Base-by-base conservation (phyloP, 2,888 invertebrate genomes). In the Psylliodes chrysocephalus region DNA sequence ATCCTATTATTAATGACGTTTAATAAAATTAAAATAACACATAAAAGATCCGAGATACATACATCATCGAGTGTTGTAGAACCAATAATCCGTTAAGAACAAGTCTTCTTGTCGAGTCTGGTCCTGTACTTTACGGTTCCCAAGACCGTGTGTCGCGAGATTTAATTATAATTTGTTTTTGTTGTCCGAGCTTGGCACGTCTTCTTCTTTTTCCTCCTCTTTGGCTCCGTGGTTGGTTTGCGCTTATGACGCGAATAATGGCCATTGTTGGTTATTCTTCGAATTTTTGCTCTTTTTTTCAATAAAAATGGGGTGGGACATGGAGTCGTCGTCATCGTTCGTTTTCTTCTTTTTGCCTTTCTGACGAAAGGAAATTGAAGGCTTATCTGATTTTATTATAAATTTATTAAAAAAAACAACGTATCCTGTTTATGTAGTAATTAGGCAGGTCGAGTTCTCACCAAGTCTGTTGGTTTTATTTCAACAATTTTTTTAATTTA, bases 81-180 rank as follows among this genome's bases (percentile, higher is more conserved):
- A n/a, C n/a, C n/a, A n/a, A n/a, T n/a, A n/a, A n/a, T n/a, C n/a
- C n/a, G n/a, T n/a, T n/a, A n/a, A n/a, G n/a, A n/a, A n/a, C n/a
- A n/a, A n/a, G n/a, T n/a, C n/a, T 25, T 25, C 25, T 7, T 25
- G 25, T 5, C 12, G 42, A 42, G 18, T 42, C 42, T 42, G 42
- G 42, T 18, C 42, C 42, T 42, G 42, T n/a, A n/a, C n/a, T n/a
- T 42, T 4, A n/a, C 18, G 18, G 14, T 42, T 42, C 10, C 10
- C 42, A 42, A 42, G 42, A 42, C 18, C 42, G 57, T 60, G 59
- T 59, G 60, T 66, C 64, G 64, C 62, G 60, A 63, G 64, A 70
- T 76, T 76, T 76, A 75, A 76, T 77, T 77, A 75, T 75, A 74
- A 74, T 76, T 75, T 75, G 74, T 77, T 74, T 75, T 72, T 73